A percentile compares a stretch with the other conserved stretches of the same genome.
These are phyloP conservation scores for Lemur catta DNA, from an alignment of 2,797 vertebrate species.

Conservation along the genomic window DNA sequence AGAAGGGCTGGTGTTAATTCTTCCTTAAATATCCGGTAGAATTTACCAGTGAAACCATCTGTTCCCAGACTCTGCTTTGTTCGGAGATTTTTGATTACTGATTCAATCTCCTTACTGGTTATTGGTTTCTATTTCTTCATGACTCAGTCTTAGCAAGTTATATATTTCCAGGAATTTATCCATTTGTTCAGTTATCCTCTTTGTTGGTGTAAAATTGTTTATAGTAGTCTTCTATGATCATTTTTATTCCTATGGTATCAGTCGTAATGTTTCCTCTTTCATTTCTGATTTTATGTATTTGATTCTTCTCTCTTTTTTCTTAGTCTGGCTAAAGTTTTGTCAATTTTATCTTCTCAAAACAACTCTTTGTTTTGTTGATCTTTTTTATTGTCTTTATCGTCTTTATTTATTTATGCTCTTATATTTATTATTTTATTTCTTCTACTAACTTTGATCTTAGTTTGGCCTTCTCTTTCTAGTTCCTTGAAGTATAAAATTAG, in stretches of 20 bases:
- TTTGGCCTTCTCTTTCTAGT: neutral
- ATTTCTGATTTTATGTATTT: no score
- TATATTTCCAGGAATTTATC: neutral
- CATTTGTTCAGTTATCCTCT: neutral
- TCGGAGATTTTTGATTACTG: neutral
- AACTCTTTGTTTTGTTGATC: neutral
- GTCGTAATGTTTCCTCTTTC: neutral
- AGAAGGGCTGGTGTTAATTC: neutral
- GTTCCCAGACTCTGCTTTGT: neutral
- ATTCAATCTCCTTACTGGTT: neutral
- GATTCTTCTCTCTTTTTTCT: no score
- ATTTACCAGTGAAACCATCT: neutral
- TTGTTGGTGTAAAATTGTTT: neutral
- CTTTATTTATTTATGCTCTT: neutral
- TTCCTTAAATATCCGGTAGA: neutral
- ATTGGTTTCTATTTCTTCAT: neutral
- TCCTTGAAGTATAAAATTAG: neutral
- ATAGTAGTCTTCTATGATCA: neutral
- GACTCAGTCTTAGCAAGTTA: neutral
- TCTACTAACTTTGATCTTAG: neutral
- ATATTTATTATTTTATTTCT: neutral
- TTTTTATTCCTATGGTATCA: neutral
- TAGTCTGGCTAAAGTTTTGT: no score
- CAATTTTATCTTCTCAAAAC: neutral
- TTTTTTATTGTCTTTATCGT: neutral